phyloP scores from a whole-genome alignment of 92 coral and sea anemone species.

The Porites divaricata region DNA sequence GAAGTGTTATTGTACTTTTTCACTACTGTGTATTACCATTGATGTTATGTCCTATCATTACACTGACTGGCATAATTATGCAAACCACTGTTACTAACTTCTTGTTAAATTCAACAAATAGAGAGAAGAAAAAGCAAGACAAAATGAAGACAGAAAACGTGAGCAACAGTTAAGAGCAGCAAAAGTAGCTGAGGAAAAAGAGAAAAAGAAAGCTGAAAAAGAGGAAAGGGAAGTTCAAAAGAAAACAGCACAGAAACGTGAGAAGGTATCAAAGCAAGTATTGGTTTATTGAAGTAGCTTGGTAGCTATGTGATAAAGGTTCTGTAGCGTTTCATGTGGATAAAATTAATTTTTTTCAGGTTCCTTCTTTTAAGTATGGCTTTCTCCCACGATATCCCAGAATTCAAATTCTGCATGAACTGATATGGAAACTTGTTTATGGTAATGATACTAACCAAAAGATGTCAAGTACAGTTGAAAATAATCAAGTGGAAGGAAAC shows the following conservation, averaged over 20 bases:
- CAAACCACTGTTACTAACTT: too few species aligned
- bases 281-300: background rate
- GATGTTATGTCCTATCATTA: too few species aligned
- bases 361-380: constrained; percentile 48
- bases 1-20: too few species aligned
- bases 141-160: constrained; percentile 19
- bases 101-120: background rate
- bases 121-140: constrained; percentile 35
- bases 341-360: constrained; percentile 20
- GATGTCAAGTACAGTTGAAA: background rate
- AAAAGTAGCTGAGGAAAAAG: constrained; percentile 17
- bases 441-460: constrained; percentile 25
- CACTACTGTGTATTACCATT: too few species aligned
- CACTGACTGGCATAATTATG: too few species aligned
- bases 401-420: constrained; percentile 72
- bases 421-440: constrained; percentile 73
- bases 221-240: constrained; percentile 7
- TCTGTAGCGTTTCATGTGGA: too few species aligned
- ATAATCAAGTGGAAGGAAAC: background rate
- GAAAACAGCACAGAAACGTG: constrained; percentile 3
- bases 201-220: constrained; percentile 11
- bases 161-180: constrained; percentile 2
- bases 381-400: constrained; percentile 77
- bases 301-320: too few species aligned
- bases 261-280: constrained; percentile 10